phyloP scores from a whole-genome alignment of 2,888 invertebrate genomes.

The Nyleta sp. region DNA sequence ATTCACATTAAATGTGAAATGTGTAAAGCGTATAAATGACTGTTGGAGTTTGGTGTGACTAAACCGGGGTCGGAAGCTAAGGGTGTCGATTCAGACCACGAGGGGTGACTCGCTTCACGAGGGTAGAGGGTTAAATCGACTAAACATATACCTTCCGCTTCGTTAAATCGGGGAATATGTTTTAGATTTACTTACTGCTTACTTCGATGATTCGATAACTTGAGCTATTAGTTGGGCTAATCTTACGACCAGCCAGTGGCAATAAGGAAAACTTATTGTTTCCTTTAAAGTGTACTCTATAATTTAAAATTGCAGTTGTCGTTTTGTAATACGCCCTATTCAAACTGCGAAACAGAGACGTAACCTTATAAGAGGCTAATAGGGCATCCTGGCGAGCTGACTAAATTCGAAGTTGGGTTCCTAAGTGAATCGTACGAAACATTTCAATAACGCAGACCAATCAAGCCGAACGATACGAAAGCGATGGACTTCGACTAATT shows the following conservation, averaged over 20 bases:
- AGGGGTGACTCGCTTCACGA: constrained; percentile 70
- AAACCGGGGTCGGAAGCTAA: constrained; percentile 71
- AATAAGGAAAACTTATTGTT: constrained; percentile 46
- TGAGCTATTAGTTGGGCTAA: constrained; percentile 52
- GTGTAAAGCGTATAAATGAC: constrained; percentile 73
- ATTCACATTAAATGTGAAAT: constrained; percentile 40
- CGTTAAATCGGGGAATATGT: constrained; percentile 80
- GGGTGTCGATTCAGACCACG: constrained; percentile 68
- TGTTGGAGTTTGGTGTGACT: constrained; percentile 74
- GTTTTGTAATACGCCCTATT: too few species aligned
- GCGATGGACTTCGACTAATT: too few species aligned
- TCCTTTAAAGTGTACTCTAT: background rate
- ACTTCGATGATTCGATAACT: constrained; percentile 61
- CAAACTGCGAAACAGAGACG: too few species aligned
- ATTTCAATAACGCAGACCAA: too few species aligned
- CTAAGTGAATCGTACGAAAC: too few species aligned
- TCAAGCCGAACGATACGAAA: too few species aligned
- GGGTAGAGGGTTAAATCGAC: constrained; percentile 76
- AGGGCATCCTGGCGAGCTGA: too few species aligned
- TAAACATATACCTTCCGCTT: constrained; percentile 80
- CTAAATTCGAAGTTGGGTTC: too few species aligned
- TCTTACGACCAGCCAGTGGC: constrained; percentile 30
- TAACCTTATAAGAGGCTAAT: too few species aligned
- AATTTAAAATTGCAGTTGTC: background rate
- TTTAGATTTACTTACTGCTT: constrained; percentile 77